Base-by-base conservation (phyloP, 1,140 invertebrate genomes). In the Drosophila nigrodunni region DNA sequence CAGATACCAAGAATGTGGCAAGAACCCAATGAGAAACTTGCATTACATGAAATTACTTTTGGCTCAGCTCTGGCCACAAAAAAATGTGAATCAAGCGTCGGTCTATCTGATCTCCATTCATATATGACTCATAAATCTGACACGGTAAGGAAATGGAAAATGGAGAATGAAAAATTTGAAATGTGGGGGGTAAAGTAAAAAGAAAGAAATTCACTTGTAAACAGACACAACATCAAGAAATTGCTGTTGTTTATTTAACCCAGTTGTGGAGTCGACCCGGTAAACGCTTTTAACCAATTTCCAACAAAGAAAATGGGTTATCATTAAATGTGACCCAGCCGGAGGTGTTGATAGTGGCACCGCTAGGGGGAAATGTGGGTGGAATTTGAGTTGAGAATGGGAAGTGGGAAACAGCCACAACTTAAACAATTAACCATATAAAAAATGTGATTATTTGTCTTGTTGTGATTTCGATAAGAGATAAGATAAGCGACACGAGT, bases 221-320 rank as follows among this genome's bases (percentile, higher is more conserved):
- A 70, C 77, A 83, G 34, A 9, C 15, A 41, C 39, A 41, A 11
- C 39, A 41, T 11, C 43, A 21, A 72, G 52, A 64, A 77, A 30
- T 30, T 30, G 65, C 43, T 68, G 65, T 83, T 83, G 81, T 83
- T 80, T 85, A 80, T 64, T 52, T 85, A 85, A 83, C 81, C 80
- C 61, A 82, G 57, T 78, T 82, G 25, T 10, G 9, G 54, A 46
- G 55, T 10, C 9, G 54, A 46, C 64, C 55, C 54, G 54, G 61
- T 55, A 59, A 68, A 75, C 72, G 58, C 81, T 57, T 74, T 81
- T 54, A 34, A 11, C 47, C 21, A 18, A 55, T 75, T 39, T 47
- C 41, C 47, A 41, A 43, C 49, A 18, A 39, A 41, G 58, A 66
- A 85, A 80, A 85, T 85, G 81, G 81, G 81, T 83, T 83, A 83